These are phyloP conservation scores for Hemithea aestivaria DNA, from an alignment of 2,888 invertebrate genomes.

Conservation along the genomic window DNA sequence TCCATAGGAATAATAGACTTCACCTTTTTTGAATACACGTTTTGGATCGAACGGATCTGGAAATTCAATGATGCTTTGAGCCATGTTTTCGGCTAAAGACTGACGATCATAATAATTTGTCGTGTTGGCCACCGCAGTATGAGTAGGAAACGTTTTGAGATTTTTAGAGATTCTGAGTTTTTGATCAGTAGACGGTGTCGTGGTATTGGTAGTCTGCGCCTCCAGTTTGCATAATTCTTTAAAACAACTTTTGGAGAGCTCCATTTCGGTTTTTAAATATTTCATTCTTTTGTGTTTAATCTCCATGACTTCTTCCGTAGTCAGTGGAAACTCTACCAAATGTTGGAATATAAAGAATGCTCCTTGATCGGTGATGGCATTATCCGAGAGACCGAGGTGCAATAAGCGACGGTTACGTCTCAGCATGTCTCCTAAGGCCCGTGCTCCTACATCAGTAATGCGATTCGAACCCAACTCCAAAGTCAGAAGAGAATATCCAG, in stretches of 20 bases:
- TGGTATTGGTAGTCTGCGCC: too few species aligned
- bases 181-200: too few species aligned
- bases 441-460: slow-evolving; percentile 45
- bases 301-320: slow-evolving; percentile 29
- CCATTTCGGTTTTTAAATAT: slow-evolving; percentile 28
- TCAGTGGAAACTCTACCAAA: slow-evolving; percentile 41
- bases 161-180: too few species aligned
- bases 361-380: slow-evolving; percentile 44
- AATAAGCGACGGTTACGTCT: slow-evolving; percentile 44
- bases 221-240: slow-evolving; percentile 18
- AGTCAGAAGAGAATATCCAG: slow-evolving; percentile 32
- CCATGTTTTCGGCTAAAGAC: slow-evolving; percentile 26
- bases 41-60: slow-evolving; percentile 33
- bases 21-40: slow-evolving; percentile 25
- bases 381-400: slow-evolving; percentile 49
- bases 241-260: slow-evolving; percentile 28
- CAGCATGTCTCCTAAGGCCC: slow-evolving; percentile 36
- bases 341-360: slow-evolving; percentile 34
- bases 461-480: slow-evolving; percentile 46
- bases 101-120: too few species aligned
- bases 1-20: slow-evolving; percentile 33
- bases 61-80: slow-evolving; percentile 31
- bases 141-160: too few species aligned
- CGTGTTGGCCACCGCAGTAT: too few species aligned
- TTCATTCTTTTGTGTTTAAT: slow-evolving; percentile 25